Percentiles rank a stretch among this genome's conserved stretches.
These are phyloP conservation scores for Caenorhabditis panamensis DNA, from an alignment of 2,888 invertebrate species.

Conservation along the genomic window DNA sequence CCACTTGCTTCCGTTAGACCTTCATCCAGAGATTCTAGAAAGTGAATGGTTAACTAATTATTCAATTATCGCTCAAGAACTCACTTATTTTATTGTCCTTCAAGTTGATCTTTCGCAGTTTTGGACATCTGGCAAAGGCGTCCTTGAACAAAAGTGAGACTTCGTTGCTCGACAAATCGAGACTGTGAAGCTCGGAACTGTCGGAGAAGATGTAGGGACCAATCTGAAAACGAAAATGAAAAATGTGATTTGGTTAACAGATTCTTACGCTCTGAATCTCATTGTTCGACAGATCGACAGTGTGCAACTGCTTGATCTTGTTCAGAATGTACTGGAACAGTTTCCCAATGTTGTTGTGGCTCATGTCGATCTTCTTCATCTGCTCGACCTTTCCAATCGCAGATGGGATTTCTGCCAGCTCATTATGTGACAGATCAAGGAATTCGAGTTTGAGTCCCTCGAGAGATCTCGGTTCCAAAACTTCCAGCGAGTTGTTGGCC, in stretches of 20 bases:
- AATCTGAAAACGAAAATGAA: slow-evolving; percentile 57
- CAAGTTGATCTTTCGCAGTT: slow-evolving; percentile 72
- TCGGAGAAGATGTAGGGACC: slow-evolving; percentile 76
- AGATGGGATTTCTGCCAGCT: slow-evolving; percentile 73
- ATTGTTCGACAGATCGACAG: slow-evolving; percentile 72
- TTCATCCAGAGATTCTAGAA: slow-evolving; percentile 65
- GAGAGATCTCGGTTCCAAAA: slow-evolving; percentile 53
- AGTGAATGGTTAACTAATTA: background rate
- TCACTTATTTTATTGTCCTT: slow-evolving; percentile 70
- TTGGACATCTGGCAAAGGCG: slow-evolving; percentile 75
- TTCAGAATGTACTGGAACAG: slow-evolving; percentile 75
- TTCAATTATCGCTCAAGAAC: slow-evolving; percentile 82
- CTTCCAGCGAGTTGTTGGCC: slow-evolving; percentile 69
- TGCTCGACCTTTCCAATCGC: slow-evolving; percentile 72
- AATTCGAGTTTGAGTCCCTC: slow-evolving; percentile 56
- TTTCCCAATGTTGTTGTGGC: slow-evolving; percentile 73
- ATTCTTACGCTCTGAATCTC: slow-evolving; percentile 65
- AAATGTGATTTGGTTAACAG: background rate
- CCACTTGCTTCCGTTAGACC: slow-evolving; percentile 54
- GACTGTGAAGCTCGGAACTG: slow-evolving; percentile 67
- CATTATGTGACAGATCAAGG: slow-evolving; percentile 69
- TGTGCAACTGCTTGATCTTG: slow-evolving; percentile 71
- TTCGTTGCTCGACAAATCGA: slow-evolving; percentile 73
- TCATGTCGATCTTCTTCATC: slow-evolving; percentile 72
- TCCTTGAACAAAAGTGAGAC: slow-evolving; percentile 72